Percentiles rank a stretch among this genome's conserved stretches.
These are phyloP conservation scores for Temnothorax unifasciatus DNA, from an alignment of 2,888 invertebrate genomes.

Conservation along the genomic window DNA sequence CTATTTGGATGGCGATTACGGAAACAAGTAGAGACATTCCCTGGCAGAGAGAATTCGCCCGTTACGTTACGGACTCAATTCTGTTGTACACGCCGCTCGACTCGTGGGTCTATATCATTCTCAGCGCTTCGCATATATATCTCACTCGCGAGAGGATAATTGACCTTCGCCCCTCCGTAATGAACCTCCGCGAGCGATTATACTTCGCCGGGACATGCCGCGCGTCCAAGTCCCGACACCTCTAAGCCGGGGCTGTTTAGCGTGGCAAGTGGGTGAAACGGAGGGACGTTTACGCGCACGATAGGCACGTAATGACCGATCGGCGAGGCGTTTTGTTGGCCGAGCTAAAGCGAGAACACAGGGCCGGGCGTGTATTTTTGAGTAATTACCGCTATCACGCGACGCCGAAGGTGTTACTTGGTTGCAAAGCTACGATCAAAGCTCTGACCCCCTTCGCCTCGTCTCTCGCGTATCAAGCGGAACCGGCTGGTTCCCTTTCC, in stretches of 20 bases:
- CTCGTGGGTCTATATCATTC: constrained; percentile 44
- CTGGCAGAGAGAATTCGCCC: neutral
- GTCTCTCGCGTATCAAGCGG: constrained; percentile 34
- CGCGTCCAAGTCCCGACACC: constrained; percentile 50
- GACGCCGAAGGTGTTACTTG: constrained; percentile 83
- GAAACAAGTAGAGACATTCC: constrained; percentile 41
- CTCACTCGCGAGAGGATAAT: constrained; percentile 55
- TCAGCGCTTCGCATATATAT: constrained; percentile 44
- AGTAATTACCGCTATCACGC: constrained; percentile 85
- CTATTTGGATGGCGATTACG: constrained; percentile 22
- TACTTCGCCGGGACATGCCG: constrained; percentile 53
- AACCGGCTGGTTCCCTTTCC: constrained; percentile 46
- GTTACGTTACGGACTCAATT: constrained; percentile 40
- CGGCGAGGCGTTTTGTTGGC: constrained; percentile 80
- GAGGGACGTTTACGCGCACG: constrained; percentile 82
- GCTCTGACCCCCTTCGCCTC: constrained; percentile 24
- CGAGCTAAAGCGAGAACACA: constrained; percentile 81
- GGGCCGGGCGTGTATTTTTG: constrained; percentile 80
- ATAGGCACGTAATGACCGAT: constrained; percentile 79
- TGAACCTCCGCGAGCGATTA: constrained; percentile 61
- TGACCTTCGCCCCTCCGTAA: constrained; percentile 58
- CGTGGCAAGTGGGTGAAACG: constrained; percentile 79
- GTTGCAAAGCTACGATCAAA: constrained; percentile 68
- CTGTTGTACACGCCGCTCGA: constrained; percentile 2
- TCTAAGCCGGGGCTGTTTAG: constrained; percentile 71